Evolutionary conservation across 2,113 vertebrate species (phyloP), one percentile per base, ranked within the genome.

Genomic region (Diphyllodes magnificus): DNA sequence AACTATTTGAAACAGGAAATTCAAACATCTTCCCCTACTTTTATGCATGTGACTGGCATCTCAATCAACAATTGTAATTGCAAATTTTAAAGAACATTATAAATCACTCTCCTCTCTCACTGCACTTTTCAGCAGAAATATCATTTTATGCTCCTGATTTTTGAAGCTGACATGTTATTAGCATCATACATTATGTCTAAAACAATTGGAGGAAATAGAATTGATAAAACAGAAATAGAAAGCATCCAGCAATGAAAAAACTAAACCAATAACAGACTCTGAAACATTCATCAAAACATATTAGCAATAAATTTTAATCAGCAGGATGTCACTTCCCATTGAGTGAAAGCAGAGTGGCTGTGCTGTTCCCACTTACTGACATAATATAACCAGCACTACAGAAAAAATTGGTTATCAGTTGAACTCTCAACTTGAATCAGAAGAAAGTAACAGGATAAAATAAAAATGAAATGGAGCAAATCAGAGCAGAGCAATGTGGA

Each of bases 301-400:
- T 96, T 86, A 95, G 81, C 89, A 92, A 96, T 95, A 94, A 81
- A 96, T 97, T 90, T 94, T 96, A 92, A 96, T 97, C 93, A 96
- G 90, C 51, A 49, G 15, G 8, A 11, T 96, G 95, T 95, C 94
- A 90, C 78, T 89, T 97, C 72, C 50, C 50, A 93, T 94, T 82
- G 81, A 96, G 81, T 28, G 45, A 85, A 93, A 95, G 86, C 54
- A 80, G 30, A 95, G 64, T 49, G 88, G 47, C 49, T 91, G n/a
- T 50, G 53, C 21, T 68, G 11, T 57, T 82, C 85, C 59, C 50
- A 71, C 53, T 84, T 89, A 76, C 85, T 73, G 65, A 81, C 59
- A 69, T 59, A 71, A 95, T 42, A 66, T 51, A 94, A 92, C n/a
- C 45, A 89, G 47, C 10, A 1, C 63, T 56, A 82, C 50, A 87